Base-by-base conservation (phyloP, 2,888 invertebrate species). In the Spodoptera exigua region DNA sequence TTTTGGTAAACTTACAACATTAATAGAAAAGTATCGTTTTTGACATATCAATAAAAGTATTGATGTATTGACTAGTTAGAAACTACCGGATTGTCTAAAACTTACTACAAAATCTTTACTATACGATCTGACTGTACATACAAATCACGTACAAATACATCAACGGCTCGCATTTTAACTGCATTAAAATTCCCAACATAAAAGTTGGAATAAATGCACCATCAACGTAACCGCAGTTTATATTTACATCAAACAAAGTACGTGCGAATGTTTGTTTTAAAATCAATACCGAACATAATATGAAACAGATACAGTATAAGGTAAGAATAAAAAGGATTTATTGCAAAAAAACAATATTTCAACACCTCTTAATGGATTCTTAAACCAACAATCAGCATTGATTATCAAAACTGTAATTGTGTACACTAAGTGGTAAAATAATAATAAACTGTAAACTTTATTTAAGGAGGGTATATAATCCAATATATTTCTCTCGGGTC, bases 271-370 rank as follows among this genome's bases (percentile, higher is more conserved):
- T 35, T 48, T 44, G 37, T 37, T 47, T 10, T 14, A 58, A 58
- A 65, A 37, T 62, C 62, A 34, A 39, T 65, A 37, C 58, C 36
- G 39, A 46, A 41, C 32, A 64, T 61, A 34, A 61, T 46, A 41
- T 0, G 45, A 39, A 39, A 14, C 67, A 63, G 59, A 44, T 27
- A 35, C 57, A 57, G 43, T 48, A 43, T 48, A 7, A 32, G 17
- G 53, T n/a, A 45, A 12, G 48, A 40, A 39, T 45, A 45, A 37
- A 5, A 57, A 44, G 48, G 43, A 14, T 44, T 44, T 55, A 11
- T 13, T n/a, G 41, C 27, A 21, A 55, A 64, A 66, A 65, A 66
- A 58, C 59, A 45, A 41, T 39, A 59, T 66, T 49, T 63, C 49
- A 67, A 37, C 49, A 36, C 18, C 35, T 12, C 14, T 47, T 37